Evolutionary conservation across 2,888 invertebrate genomes (phyloP), one percentile per base, ranked within the genome.

Genomic region (Lasius fuliginosus): DNA sequence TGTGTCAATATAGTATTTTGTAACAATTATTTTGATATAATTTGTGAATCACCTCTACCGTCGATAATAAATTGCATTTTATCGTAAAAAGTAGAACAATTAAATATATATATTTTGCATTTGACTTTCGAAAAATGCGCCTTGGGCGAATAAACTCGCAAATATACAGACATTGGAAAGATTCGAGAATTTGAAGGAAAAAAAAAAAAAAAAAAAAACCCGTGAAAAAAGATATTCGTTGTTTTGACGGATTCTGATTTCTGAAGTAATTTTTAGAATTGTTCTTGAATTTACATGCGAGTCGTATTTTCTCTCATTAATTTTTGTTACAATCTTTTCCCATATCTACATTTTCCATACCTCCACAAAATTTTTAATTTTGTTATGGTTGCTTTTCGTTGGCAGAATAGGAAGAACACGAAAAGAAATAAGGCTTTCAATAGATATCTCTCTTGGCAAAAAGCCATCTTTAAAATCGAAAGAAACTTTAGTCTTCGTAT

Each of bases 381-480:
- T 11, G 53, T 36, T 62, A 56, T 33, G 62, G 62, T 58, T 53
- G 76, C 46, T 73, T 71, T 87, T 79, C 56, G 53, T 76, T 23
- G 56, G n/a, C 8, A 33, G 27, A 49, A 73, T 56, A 18, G 23
- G 33, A 40, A 27, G 65, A 60, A 33, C n/a, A 53, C 27, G n/a
- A 49, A 82, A 42, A 53, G 67, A 40, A 62, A 81, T 33, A 56
- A 33, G 77, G 46, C 23, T 18, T 75, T 68, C 77, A 62, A 42
- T 42, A 56, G 40, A 60, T 53, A 82, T 73, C 53, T 69, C 42
- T 76, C 84, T 88, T 89, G 90, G 89, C 90, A 81, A 30, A 27
- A 42, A 71, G 90, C 90, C 89, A 90, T 82, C 73, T 42, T 65
- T 56, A 75, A 81, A 89, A 90, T 88, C 88, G 86, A 89, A 88